These are phyloP conservation scores for Tetramorium bicarinatum DNA, from an alignment of 2,888 invertebrate genomes.

Conservation along the genomic window DNA sequence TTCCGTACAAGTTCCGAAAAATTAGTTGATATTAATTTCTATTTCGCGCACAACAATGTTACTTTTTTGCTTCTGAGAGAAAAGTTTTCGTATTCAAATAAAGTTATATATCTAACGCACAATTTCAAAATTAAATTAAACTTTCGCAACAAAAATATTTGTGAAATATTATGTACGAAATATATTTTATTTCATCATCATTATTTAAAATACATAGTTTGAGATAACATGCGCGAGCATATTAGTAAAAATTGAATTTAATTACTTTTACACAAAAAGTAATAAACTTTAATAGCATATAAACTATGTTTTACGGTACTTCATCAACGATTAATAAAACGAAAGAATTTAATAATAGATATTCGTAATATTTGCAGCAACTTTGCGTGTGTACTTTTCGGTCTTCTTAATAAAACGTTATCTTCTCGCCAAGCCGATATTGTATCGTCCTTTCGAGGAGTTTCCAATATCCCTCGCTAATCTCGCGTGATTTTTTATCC, in stretches of 20 bases:
- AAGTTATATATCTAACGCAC: not conserved
- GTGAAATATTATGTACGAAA: not conserved
- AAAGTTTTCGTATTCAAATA: not conserved
- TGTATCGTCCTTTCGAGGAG: constrained; percentile 22
- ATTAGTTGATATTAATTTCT: not conserved
- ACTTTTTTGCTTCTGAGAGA: not conserved
- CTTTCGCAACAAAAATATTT: constrained; percentile 5
- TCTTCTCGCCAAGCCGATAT: not conserved
- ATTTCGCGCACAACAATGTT: not conserved
- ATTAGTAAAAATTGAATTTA: constrained; percentile 14
- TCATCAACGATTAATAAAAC: constrained; percentile 9
- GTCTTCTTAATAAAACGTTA: constrained; percentile 23
- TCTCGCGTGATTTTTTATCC: constrained; percentile 57
- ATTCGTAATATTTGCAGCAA: constrained; percentile 4
- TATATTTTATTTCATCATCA: not conserved
- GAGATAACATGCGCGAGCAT: not conserved
- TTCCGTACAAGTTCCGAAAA: not conserved
- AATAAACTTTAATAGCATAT: not conserved
- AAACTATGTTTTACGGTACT: not conserved
- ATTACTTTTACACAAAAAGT: not conserved
- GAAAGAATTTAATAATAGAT: constrained; percentile 17
- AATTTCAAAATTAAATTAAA: constrained; percentile 1
- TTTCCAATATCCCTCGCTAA: constrained; percentile 53
- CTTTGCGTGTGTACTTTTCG: not conserved
- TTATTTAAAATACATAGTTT: constrained; percentile 13